Base-by-base conservation (phyloP, 2,797 vertebrate species). In the Eurystomus glaucurus region DNA sequence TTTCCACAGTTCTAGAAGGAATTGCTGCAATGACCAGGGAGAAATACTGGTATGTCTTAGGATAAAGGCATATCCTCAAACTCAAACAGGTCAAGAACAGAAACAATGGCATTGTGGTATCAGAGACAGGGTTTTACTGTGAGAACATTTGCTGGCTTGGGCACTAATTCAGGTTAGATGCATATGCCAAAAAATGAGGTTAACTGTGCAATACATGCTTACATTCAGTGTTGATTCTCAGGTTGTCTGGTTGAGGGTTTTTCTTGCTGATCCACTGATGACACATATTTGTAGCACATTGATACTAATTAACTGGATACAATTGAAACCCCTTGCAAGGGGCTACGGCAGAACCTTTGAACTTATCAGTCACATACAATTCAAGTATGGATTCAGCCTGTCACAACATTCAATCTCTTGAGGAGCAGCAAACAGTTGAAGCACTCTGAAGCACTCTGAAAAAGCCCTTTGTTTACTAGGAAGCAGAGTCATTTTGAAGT, bases 41-140 rank as follows among this genome's bases (percentile, higher is more conserved):
- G 25, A 78, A 87, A 50, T 48, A 55, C 0, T 5, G 8, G 3
- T 2, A 33, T 71, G 4, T 23, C 9, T 82, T 50, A 43, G 20
- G 6, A 20, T 13, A 65, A 33, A 66, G 12, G 14, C 10, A 2
- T 37, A 50, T 18, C 14, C 7, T 64, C 33, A 78, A 39, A 28
- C 5, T 4, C 10, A 29, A 50, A 46, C 1, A 60, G 9, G 68
- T 43, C 3, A 37, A 39, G 6, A 58, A 13, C 9, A 82, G 17
- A 76, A 90, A 26, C 9, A n/a, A 15, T 0, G 0, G 16, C 2
- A 1, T 15, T 65, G 9, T 58, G 11, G 21, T 46, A 8, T 43
- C 31, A 35, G 58, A 79, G 9, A 5, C 8, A 33, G 12, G n/a
- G 9, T 6, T 82, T 79, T 89, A 13, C 19, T 80, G 20, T 45